Conservation (phyloP, 2,797 vertebrate genomes). For the Spinibarbus caldwelli region DNA sequence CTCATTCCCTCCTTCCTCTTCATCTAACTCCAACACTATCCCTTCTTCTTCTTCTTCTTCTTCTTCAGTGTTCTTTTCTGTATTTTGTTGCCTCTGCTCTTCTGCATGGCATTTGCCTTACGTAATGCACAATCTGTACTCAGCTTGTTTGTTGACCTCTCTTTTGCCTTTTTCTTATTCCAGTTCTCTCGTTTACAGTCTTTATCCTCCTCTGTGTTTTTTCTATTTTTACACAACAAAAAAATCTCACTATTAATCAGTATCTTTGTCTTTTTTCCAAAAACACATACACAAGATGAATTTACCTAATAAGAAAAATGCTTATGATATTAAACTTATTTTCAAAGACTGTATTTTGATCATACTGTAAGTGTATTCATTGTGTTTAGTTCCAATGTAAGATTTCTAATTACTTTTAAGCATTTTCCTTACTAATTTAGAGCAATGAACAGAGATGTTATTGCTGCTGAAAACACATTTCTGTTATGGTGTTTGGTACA, state of each 20-base stretch:
- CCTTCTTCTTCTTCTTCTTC: slow-evolving; percentile 8
- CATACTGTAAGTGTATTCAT: not conserved
- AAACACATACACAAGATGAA: slow-evolving; percentile 12
- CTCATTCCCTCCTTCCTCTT: not conserved
- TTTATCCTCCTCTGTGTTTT: slow-evolving; percentile 10
- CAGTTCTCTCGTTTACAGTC: slow-evolving; percentile 31
- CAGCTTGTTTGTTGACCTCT: slow-evolving; percentile 43
- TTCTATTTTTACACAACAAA: slow-evolving; percentile 34
- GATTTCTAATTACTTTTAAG: not conserved
- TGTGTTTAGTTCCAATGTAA: not conserved
- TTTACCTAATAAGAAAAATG: not conserved
- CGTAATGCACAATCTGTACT: slow-evolving; percentile 35
- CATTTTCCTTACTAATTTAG: not conserved
- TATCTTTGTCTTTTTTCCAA: not conserved
- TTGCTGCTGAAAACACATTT: no score
- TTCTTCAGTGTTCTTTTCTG: slow-evolving; percentile 5
- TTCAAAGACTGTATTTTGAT: not conserved
- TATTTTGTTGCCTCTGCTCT: slow-evolving; percentile 20
- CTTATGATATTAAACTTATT: not conserved
- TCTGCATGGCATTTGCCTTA: slow-evolving; percentile 19
- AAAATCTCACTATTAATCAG: not conserved
- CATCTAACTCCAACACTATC: slow-evolving; percentile 1
- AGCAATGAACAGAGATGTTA: not conserved
- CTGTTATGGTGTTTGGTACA: no score
- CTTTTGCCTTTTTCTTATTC: slow-evolving; percentile 44